phyloP scores from a whole-genome alignment of 2,888 invertebrate genomes.

The Synanthedon andrenaeformis region DNA sequence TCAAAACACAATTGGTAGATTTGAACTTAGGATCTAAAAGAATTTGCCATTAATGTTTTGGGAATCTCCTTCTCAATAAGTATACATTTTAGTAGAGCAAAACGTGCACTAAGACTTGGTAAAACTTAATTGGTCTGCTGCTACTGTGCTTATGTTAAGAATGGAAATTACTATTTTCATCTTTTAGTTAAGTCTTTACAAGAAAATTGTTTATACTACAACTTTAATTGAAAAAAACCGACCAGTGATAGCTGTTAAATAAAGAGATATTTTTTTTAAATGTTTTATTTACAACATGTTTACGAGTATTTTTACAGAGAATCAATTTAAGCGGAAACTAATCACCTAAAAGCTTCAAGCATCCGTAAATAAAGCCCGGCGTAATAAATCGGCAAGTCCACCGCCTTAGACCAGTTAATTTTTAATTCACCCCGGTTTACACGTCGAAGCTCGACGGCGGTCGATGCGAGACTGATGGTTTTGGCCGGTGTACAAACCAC shows the following conservation, averaged over 20 bases:
- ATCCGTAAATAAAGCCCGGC: constrained; percentile 45
- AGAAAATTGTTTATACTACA: no score
- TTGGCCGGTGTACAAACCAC: constrained; percentile 40
- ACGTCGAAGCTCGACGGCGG: constrained; percentile 40
- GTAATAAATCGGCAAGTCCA: constrained; percentile 43
- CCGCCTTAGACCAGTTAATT: constrained; percentile 44
- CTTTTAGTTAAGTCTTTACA: no score
- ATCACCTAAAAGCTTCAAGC: constrained; percentile 41
- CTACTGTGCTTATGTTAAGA: no score
- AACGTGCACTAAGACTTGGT: no score
- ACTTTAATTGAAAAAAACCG: no score
- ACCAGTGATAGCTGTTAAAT: no score
- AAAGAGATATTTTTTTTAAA: background rate
- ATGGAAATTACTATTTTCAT: no score
- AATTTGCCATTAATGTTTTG: background rate
- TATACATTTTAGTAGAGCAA: no score
- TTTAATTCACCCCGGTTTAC: constrained; percentile 48
- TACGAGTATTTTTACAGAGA: background rate
- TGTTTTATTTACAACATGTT: background rate
- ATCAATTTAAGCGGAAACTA: constrained; percentile 19
- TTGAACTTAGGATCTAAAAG: background rate
- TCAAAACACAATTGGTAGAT: constrained; percentile 27
- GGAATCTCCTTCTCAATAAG: background rate
- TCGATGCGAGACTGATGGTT: constrained; percentile 55
- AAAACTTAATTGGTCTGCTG: no score